These are phyloP conservation scores for Urocitellus parryii DNA, from an alignment of 2,113 vertebrate species.

Conservation along the genomic window DNA sequence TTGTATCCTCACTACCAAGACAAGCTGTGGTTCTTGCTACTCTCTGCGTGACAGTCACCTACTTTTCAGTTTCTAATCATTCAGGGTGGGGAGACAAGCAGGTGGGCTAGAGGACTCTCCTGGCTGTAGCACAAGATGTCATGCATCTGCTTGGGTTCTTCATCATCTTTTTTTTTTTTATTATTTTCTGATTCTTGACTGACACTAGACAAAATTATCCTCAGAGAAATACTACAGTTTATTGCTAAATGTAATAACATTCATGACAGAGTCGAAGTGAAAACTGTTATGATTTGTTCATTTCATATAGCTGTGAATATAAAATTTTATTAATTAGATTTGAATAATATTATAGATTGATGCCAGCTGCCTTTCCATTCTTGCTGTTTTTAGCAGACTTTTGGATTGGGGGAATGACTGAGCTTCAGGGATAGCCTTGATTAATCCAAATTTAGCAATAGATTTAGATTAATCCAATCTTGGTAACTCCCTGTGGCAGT, in stretches of 20 bases:
- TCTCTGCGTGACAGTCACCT: not conserved
- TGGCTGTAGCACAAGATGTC: not conserved
- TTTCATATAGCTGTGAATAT: slow-evolving; percentile 20
- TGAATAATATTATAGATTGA: slow-evolving; percentile 12
- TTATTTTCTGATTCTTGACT: slow-evolving; percentile 40
- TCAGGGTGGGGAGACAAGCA: not conserved
- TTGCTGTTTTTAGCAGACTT: slow-evolving; percentile 26
- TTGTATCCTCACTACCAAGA: not conserved
- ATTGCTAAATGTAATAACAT: not conserved
- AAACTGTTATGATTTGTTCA: not conserved
- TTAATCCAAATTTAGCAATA: slow-evolving; percentile 54
- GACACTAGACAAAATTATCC: not conserved
- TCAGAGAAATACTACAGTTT: not conserved
- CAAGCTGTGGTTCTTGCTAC: not conserved
- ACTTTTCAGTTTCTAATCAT: not conserved
- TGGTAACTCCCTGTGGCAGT: not conserved
- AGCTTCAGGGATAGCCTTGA: not conserved
- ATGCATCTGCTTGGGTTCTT: not conserved
- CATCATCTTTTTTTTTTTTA: not conserved
- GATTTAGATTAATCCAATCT: slow-evolving; percentile 60
- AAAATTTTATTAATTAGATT: slow-evolving; percentile 23
- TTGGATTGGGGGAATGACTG: not conserved
- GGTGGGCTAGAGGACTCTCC: not conserved
- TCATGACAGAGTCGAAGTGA: not conserved
- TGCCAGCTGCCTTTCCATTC: not conserved